Evolutionary conservation across 2,113 vertebrate species (phyloP), one percentile per base, ranked within the genome.

Genomic region (Bagarius yarrelli): DNA sequence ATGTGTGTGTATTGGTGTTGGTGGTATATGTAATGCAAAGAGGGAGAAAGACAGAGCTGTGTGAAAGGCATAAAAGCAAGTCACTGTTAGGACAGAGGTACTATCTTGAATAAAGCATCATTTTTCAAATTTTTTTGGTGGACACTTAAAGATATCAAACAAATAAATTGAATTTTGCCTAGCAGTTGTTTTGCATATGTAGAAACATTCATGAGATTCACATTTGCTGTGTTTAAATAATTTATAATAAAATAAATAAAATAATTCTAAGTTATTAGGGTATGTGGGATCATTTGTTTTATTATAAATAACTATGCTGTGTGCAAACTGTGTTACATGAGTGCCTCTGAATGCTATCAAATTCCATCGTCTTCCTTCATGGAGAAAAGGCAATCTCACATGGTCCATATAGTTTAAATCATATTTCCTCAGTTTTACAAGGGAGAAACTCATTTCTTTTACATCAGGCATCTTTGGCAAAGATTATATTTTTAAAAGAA

Each of bases 401-500:
- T 64, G 53, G 67, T 34, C 56, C 57, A 30, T 69, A 36, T 53
- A 70, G 79, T 85, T 47, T 82, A 32, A 80, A 73, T 30, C 63
- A 52, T 76, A 76, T 79, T 55, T 64, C 40, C 73, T 63, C 70
- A 30, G 53, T 80, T 73, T 64, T 56, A 59, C 30, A 56, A 63
- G 21, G 36, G 25, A 64, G 53, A 8, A 52, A 52, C 57, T 57
- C 0, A 74, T 76, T 63, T 82, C 55, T 75, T 86, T 79, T 64
- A 67, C 27, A 34, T 25, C 47, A 30, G 60, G 52, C 18, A 23
- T 53, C 34, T 84, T 86, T 81, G 79, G 76, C 57, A 30, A 61
- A 86, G 55, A 82, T 75, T 60, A 80, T 23, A 83, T 81, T 78
- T 34, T 23, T 69, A 30, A 30, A 55, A 63, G 77, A 85, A 69